These are phyloP conservation scores for Anhinga rufa DNA, from an alignment of 2,113 vertebrate species.

Conservation along the genomic window DNA sequence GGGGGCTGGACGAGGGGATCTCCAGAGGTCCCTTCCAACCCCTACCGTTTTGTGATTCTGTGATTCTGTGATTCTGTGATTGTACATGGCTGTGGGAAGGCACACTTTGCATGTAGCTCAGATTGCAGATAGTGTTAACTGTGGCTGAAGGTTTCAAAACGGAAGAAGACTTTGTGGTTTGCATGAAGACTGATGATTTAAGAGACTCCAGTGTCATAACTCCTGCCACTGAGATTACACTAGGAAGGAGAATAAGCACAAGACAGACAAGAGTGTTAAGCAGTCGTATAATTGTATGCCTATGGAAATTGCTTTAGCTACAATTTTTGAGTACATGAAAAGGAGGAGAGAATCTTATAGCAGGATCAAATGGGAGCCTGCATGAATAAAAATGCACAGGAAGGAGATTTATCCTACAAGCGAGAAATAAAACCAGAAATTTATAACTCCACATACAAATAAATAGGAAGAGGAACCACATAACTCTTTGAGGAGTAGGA, in stretches of 20 bases:
- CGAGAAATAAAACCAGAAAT: background rate
- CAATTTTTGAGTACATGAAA: background rate
- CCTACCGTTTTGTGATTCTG: too few relatives aligned
- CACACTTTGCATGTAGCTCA: background rate
- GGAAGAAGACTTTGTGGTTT: background rate
- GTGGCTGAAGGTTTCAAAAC: background rate
- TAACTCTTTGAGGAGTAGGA: background rate
- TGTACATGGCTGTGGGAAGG: background rate
- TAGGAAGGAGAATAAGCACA: background rate
- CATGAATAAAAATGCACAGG: background rate
- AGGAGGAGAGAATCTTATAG: background rate
- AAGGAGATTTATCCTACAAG: background rate
- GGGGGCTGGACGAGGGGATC: too few relatives aligned
- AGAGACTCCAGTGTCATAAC: background rate
- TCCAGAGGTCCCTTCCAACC: too few relatives aligned
- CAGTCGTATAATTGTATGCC: slow-evolving; percentile 9
- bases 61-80: too few relatives aligned
- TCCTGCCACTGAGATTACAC: background rate
- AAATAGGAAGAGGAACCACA: background rate
- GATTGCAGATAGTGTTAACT: background rate
- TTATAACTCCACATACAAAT: background rate
- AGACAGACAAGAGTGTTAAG: background rate
- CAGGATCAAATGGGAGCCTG: background rate
- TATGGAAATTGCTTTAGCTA: background rate
- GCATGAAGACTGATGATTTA: background rate